phyloP scores from a whole-genome alignment of 2,797 vertebrate genomes.

The Neostethus bicornis region DNA sequence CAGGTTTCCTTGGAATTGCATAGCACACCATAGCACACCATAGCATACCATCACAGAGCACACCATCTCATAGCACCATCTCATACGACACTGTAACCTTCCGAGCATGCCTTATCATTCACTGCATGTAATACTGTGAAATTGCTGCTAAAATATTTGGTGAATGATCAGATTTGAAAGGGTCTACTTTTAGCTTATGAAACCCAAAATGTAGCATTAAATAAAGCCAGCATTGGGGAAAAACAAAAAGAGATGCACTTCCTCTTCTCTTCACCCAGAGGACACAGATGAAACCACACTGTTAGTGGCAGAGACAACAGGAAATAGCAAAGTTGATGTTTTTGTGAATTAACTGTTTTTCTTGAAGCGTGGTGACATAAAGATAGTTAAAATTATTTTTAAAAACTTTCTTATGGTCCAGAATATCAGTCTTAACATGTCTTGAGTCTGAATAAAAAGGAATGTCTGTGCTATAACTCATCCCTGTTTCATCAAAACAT shows the following conservation, averaged over 20 bases:
- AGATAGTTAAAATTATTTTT: neutral
- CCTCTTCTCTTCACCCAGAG: constrained; percentile 26
- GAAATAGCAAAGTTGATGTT: constrained; percentile 23
- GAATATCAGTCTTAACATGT: neutral
- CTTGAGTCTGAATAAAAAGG: neutral
- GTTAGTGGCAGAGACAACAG: constrained; percentile 34
- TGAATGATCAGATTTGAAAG: neutral
- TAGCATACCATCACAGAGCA: no score
- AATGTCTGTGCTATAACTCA: neutral
- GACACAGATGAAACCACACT: constrained; percentile 32
- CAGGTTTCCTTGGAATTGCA: no score
- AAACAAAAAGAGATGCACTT: constrained; percentile 25
- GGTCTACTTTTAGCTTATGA: neutral
- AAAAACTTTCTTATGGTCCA: neutral
- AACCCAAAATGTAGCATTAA: neutral
- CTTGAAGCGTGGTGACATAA: neutral
- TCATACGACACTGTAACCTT: no score
- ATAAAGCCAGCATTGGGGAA: neutral
- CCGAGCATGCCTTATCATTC: no score
- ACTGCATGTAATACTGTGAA: no score
- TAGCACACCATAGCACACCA: no score
- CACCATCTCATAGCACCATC: no score
- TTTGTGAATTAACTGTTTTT: constrained; percentile 32
- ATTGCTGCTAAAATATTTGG: no score
- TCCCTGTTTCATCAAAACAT: constrained; percentile 3